Evolutionary conservation across 2,113 vertebrate genomes (phyloP).

Genomic region (Telmatochromis brichardi): DNA sequence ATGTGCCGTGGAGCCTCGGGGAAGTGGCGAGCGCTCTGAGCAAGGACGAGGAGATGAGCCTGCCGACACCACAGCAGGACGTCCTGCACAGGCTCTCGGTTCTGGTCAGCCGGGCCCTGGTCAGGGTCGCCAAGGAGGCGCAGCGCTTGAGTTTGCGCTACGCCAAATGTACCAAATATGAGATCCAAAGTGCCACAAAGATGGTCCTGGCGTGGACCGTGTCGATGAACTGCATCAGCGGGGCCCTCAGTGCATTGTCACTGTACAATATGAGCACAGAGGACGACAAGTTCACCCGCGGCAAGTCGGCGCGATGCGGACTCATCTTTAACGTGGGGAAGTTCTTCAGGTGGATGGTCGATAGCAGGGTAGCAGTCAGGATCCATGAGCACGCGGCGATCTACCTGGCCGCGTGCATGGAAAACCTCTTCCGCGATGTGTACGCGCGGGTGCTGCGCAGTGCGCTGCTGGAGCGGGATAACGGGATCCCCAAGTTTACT

Average conservation of each 20-base stretch:
- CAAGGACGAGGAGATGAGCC: conserved; percentile 74
- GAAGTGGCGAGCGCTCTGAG: conserved; percentile 85
- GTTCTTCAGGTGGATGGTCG: conserved; percentile 98
- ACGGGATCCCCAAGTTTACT: conserved; percentile 81
- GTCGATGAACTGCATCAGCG: conserved; percentile 80
- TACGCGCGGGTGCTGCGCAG: conserved; percentile 76
- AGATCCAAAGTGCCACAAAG: conserved; percentile 92
- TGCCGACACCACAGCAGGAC: conserved; percentile 73
- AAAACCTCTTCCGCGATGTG: conserved; percentile 90
- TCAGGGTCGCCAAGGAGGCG: conserved; percentile 86
- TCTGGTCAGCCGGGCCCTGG: conserved; percentile 84
- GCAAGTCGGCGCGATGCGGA: conserved; percentile 89
- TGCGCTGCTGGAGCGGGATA: conserved; percentile 66
- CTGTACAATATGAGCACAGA: conserved; percentile 96
- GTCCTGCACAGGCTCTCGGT: conserved; percentile 83
- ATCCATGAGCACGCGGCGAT: conserved; percentile 96
- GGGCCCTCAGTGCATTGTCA: conserved; percentile 87
- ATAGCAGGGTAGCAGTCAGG: conserved; percentile 86
- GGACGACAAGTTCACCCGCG: conserved; percentile 88
- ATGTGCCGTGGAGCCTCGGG: conserved; percentile 95
- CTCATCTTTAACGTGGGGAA: conserved; percentile 90
- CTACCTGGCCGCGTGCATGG: conserved; percentile 90
- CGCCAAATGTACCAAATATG: conserved; percentile 93
- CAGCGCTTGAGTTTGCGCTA: conserved; percentile 93
- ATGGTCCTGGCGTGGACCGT: conserved; percentile 88